Percentiles rank a stretch among this genome's conserved stretches.
phyloP scores from a whole-genome alignment of 2,113 vertebrate genomes.

The Scopus umbretta region DNA sequence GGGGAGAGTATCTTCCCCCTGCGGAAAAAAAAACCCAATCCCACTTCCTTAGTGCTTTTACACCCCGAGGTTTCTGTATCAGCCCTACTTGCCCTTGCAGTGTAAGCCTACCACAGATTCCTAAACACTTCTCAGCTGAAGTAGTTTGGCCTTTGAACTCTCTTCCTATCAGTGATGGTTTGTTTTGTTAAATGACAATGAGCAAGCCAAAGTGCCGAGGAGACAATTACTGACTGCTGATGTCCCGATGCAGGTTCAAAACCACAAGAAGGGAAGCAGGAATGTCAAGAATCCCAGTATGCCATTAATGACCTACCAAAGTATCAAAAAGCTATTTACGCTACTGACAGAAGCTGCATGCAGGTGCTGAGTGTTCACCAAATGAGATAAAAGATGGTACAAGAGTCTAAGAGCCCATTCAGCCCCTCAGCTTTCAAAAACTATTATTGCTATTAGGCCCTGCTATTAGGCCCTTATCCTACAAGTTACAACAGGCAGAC shows the following conservation, averaged over 20 bases:
- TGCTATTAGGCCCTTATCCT: not conserved
- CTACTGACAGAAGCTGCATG: constrained; percentile 57
- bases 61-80: not conserved
- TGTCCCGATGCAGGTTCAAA: constrained; percentile 52
- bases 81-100: not conserved
- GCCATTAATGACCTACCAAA: constrained; percentile 70
- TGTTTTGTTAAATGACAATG: constrained; percentile 60
- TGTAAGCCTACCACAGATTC: constrained; percentile 11
- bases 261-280: constrained; percentile 34
- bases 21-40: not conserved
- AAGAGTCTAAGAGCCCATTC: constrained; percentile 25
- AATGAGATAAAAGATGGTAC: constrained; percentile 60
- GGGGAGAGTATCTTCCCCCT: not conserved
- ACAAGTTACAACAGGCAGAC: constrained; percentile 19
- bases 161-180: constrained; percentile 50
- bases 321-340: constrained; percentile 36
- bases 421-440: constrained; percentile 50
- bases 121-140: constrained; percentile 60
- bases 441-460: not conserved
- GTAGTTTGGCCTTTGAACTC: constrained; percentile 72
- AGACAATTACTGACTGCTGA: constrained; percentile 53
- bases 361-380: constrained; percentile 71
- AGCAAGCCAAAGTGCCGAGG: constrained; percentile 45
- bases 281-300: constrained; percentile 67
- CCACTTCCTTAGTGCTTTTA: not conserved